Base-by-base conservation (phyloP, 2,797 vertebrate genomes). In the Urosaurus nigricauda region DNA sequence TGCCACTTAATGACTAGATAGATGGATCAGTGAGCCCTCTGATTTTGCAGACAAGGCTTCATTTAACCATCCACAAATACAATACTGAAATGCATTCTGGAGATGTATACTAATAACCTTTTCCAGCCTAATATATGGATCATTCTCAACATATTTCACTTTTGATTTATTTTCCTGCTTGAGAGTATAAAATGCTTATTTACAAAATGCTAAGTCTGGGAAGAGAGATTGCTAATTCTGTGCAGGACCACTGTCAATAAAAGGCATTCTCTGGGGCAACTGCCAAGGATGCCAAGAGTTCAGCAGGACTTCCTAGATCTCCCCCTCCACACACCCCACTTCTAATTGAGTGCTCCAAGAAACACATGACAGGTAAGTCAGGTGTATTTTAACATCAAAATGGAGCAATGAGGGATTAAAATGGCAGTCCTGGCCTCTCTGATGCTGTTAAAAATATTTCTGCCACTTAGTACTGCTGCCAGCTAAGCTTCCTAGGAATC, bases 1-100 rank as follows among this genome's bases (percentile, higher is more conserved):
- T 73, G 71, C 80, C 73, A 17, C 85, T 80, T 79, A 37, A 0
- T 13, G 29, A 0, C 0, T 0, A 65, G 0, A 2, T 24, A 65
- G n/a, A 82, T 73, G 29, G 47, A 56, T 53, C 83, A 90, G 65
- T 14, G 37, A 37, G 29, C 26, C 47, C 91, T 68, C 79, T 78
- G 85, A 37, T 68, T 84, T 29, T 74, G 11, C 19, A 88, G 79
- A 37, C 75, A 60, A 9, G 35, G 19, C 68, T 79, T 29, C 4
- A 14, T 75, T 53, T 75, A 63, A 51, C 12, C 29, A 9, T 35
- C 19, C 3, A 56, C 12, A n/a, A 9, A 32, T 2, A 53, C 16
- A 70, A 29, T 14, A 43, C 37, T 16, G 21, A 56, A 75, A 58
- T 24, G 24, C 11, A 35, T 56, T 43, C 19, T 9, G 35, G 32